Conservation (phyloP, 1,140 invertebrate genomes). For the Dinothrombium tinctorium region DNA sequence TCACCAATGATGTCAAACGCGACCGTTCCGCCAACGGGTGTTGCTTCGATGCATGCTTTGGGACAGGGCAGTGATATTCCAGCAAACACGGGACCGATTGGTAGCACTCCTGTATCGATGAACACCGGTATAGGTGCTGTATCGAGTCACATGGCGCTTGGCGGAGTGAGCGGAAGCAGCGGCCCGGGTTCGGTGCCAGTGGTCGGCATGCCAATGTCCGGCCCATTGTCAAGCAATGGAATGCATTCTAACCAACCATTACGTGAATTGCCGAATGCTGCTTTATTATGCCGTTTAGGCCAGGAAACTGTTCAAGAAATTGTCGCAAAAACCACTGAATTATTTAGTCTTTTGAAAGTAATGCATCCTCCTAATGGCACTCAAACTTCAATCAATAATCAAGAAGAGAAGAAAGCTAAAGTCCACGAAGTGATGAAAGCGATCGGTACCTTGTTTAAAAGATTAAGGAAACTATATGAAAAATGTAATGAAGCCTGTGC, state of each 20-base stretch:
- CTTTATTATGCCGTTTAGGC: constrained; percentile 50
- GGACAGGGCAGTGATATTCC: background rate
- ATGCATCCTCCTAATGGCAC: constrained; percentile 46
- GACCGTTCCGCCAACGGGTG: background rate
- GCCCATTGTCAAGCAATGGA: too few relatives aligned
- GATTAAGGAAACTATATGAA: constrained; percentile 61
- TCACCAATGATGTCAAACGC: too few relatives aligned
- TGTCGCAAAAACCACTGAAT: constrained; percentile 57
- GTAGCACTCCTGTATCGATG: too few relatives aligned
- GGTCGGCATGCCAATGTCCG: too few relatives aligned
- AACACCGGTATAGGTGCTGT: too few relatives aligned
- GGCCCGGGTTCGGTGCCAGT: too few relatives aligned
- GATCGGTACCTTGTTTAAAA: constrained; percentile 50
- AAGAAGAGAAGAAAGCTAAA: constrained; percentile 44
- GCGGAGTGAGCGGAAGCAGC: too few relatives aligned
- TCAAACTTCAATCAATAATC: constrained; percentile 29
- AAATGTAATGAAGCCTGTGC: constrained; percentile 54
- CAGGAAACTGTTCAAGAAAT: constrained; percentile 88
- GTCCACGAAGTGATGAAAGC: constrained; percentile 50
- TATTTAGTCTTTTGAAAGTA: constrained; percentile 55
- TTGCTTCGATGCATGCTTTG: background rate
- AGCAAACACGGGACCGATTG: too few relatives aligned
- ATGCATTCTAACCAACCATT: too few relatives aligned
- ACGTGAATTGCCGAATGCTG: too few relatives aligned
- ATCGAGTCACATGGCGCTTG: too few relatives aligned